Evolutionary conservation across 2,888 invertebrate species (phyloP).

Genomic region (Cremastobaeus sp.): DNA sequence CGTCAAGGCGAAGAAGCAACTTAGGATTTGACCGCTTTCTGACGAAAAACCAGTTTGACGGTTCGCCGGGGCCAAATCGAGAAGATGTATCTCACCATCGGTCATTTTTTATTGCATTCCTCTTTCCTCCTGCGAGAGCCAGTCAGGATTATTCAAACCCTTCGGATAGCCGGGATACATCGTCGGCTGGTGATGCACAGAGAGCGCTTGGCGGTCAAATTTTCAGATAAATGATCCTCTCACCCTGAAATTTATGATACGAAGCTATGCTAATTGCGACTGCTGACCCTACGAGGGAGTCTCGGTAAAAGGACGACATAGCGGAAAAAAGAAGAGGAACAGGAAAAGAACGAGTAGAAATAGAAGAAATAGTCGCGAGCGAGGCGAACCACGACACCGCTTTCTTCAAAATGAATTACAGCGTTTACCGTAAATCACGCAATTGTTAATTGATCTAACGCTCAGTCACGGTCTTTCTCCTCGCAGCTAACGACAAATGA

Average conservation of each 20-base stretch:
- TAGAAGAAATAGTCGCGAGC: background rate
- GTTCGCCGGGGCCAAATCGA: slow-evolving; percentile 37
- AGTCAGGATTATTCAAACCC: slow-evolving; percentile 63
- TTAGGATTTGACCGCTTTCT: slow-evolving; percentile 13
- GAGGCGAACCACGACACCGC: slow-evolving; percentile 16
- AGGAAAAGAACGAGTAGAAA: slow-evolving; percentile 1
- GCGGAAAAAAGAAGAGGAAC: slow-evolving; percentile 20
- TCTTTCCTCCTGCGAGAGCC: slow-evolving; percentile 53
- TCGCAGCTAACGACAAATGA: slow-evolving; percentile 56
- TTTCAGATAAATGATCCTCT: slow-evolving; percentile 61
- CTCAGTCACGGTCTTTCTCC: slow-evolving; percentile 57
- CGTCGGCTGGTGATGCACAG: slow-evolving; percentile 55
- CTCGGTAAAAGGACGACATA: background rate
- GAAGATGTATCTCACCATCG: slow-evolving; percentile 47
- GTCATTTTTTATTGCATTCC: slow-evolving; percentile 68
- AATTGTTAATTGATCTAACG: slow-evolving; percentile 60
- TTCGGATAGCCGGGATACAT: slow-evolving; percentile 56
- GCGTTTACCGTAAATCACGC: slow-evolving; percentile 59
- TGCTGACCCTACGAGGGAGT: slow-evolving; percentile 54
- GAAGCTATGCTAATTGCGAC: slow-evolving; percentile 60
- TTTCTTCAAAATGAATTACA: slow-evolving; percentile 55
- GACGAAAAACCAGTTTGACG: slow-evolving; percentile 50
- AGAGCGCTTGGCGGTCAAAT: slow-evolving; percentile 54
- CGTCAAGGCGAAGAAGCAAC: slow-evolving; percentile 12
- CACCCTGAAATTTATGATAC: slow-evolving; percentile 58